Evolutionary conservation across 2,797 vertebrate genomes (phyloP), one percentile per base, ranked within the genome.

Genomic region (Ammospiza maritima): DNA sequence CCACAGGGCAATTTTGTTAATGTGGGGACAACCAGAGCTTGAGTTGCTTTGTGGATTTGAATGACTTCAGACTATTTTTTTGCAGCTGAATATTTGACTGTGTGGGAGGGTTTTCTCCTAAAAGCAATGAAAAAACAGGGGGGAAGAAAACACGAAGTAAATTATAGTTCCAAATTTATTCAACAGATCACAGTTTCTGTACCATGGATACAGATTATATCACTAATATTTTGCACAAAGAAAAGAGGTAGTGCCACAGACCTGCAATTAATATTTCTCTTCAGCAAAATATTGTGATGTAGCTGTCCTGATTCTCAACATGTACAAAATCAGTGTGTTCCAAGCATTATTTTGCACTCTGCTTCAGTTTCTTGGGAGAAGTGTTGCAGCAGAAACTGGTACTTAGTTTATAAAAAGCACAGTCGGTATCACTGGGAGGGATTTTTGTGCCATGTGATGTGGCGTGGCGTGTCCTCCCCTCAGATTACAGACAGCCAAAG

Each of bases 351-450:
- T 95, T 77, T 91, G 54, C 16, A 29, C 29, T 78, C 38, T 72
- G 51, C 44, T 89, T 48, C 69, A 44, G 44, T 70, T 93, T 71
- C 51, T 65, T 72, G 73, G 50, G 62, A 96, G 89, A 95, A 96
- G 62, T 5, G 4, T 80, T 94, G 94, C 95, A 96, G 95, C 36
- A 9, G 86, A 96, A 97, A 91, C 62, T 51, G 51, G 56, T 74
- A 15, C 45, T 97, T 96, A 48, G 65, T 84, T 93, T 96, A 98
- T 97, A 97, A 98, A 98, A 98, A 98, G 96, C 45, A 0, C 82
- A 58, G 54, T 72, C 0, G 0, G 50, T 93, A 82, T 90, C 81
- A 54, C 85, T 36, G 66, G 42, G 71, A 72, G 93, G 93, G 96
- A 90, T 90, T 95, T 86, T 85, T 94, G 87, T 70, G 79, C 27